These are phyloP conservation scores for Lampris megalopsis DNA, from an alignment of 2,113 vertebrate genomes.

Conservation along the genomic window DNA sequence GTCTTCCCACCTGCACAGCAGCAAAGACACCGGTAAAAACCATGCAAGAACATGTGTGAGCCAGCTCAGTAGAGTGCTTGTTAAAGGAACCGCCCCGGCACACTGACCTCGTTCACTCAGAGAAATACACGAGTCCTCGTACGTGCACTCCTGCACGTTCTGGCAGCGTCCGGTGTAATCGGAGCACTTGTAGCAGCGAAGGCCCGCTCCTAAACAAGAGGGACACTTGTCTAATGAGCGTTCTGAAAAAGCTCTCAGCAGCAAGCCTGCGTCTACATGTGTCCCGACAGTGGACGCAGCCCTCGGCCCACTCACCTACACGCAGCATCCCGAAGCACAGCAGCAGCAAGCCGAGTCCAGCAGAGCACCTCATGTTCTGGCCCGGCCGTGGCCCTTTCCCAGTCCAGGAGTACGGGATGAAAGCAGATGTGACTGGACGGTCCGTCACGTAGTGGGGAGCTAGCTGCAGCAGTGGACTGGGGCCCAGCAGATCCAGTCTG, in stretches of 20 bases:
- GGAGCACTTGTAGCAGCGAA: conserved; percentile 79
- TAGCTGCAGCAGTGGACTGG: neutral
- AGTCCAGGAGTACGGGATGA: neutral
- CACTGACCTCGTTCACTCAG: conserved; percentile 77
- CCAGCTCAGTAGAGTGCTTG: no score
- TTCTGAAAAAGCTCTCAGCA: neutral
- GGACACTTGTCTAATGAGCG: neutral
- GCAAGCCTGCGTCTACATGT: neutral
- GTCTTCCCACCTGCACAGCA: conserved; percentile 77
- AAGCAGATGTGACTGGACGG: neutral
- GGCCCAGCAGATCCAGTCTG: neutral
- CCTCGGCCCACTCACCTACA: conserved; percentile 59
- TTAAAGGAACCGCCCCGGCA: no score
- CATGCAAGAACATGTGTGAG: no score
- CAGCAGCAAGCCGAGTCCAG: conserved; percentile 58
- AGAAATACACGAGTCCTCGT: conserved; percentile 81
- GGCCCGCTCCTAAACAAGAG: conserved; percentile 61
- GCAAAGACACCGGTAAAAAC: neutral
- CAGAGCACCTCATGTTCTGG: conserved; percentile 60
- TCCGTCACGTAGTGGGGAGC: neutral
- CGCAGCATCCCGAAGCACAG: conserved; percentile 52
- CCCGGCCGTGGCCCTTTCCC: conserved; percentile 10
- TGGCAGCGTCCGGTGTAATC: conserved; percentile 76
- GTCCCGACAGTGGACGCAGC: no score
- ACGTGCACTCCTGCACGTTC: conserved; percentile 78